These are phyloP conservation scores for Chiloscyllium punctatum DNA, from an alignment of 2,797 vertebrate species.

Conservation along the genomic window DNA sequence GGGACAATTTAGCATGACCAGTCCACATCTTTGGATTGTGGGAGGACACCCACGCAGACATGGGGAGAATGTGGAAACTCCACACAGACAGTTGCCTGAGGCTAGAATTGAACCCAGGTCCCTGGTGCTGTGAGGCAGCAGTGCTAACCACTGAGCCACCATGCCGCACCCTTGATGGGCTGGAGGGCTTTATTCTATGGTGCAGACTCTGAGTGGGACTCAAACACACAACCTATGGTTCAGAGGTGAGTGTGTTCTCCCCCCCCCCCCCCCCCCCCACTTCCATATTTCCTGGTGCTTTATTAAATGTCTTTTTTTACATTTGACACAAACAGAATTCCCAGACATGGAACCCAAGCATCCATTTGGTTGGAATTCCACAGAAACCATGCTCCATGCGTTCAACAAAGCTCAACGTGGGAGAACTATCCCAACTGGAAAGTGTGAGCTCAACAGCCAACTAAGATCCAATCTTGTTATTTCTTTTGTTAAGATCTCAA, in stretches of 20 bases:
- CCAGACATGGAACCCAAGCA: neutral
- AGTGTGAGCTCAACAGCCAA: neutral
- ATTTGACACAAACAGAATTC: neutral
- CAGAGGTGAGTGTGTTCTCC: neutral
- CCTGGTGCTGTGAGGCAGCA: too few species aligned
- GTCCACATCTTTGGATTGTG: too few species aligned
- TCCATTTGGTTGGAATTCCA: neutral
- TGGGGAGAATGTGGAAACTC: too few species aligned
- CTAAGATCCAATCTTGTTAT: neutral
- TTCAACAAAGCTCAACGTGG: neutral
- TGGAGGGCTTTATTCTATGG: too few species aligned
- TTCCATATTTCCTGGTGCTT: neutral
- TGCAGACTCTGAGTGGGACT: neutral
- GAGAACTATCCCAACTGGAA: neutral
- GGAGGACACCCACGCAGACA: too few species aligned
- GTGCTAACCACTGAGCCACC: too few species aligned
- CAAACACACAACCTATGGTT: neutral
- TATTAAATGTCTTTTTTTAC: neutral
- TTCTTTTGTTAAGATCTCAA: neutral
- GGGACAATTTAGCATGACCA: too few species aligned
- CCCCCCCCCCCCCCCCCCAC: neutral
- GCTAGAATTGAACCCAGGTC: too few species aligned
- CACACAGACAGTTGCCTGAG: too few species aligned
- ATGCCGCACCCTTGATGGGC: too few species aligned
- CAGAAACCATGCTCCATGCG: neutral